Evolutionary conservation across 2,797 vertebrate species (phyloP).

Genomic region (Trachurus trachurus): DNA sequence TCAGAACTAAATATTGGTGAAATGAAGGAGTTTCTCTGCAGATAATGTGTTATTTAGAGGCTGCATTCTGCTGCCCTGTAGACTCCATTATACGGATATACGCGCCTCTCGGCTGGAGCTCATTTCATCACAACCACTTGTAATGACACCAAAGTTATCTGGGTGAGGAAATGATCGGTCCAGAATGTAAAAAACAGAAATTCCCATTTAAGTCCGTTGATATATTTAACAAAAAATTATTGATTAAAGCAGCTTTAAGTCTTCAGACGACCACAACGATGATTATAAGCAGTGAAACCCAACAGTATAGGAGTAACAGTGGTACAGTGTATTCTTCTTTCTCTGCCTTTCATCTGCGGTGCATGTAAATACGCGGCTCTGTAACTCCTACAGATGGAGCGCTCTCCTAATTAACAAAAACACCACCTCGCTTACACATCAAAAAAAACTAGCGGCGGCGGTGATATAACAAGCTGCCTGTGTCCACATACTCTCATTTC

Average conservation of each 20-base stretch:
- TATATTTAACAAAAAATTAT: not conserved
- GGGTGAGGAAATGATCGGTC: no score
- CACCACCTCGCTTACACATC: conserved; percentile 67
- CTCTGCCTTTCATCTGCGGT: conserved; percentile 19
- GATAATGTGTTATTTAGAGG: no score
- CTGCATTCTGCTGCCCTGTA: no score
- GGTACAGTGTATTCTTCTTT: not conserved
- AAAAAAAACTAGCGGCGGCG: conserved; percentile 40
- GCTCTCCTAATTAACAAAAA: conserved; percentile 78
- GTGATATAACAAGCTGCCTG: conserved; percentile 75
- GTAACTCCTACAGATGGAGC: conserved; percentile 65
- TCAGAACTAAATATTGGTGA: no score
- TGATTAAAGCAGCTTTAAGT: not conserved
- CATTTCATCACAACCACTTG: no score
- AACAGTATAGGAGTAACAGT: not conserved
- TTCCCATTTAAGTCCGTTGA: no score
- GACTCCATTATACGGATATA: no score
- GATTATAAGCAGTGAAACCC: not conserved
- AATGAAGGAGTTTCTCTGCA: no score
- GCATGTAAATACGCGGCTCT: conserved; percentile 49
- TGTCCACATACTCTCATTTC: conserved; percentile 61
- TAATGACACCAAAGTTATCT: no score
- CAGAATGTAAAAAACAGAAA: no score
- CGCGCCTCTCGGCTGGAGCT: no score
- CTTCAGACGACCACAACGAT: not conserved